A percentile compares a stretch with the other conserved stretches of the same genome.
These are phyloP conservation scores for Melipona quadrifasciata DNA, from an alignment of 1,140 invertebrate species.

Conservation along the genomic window DNA sequence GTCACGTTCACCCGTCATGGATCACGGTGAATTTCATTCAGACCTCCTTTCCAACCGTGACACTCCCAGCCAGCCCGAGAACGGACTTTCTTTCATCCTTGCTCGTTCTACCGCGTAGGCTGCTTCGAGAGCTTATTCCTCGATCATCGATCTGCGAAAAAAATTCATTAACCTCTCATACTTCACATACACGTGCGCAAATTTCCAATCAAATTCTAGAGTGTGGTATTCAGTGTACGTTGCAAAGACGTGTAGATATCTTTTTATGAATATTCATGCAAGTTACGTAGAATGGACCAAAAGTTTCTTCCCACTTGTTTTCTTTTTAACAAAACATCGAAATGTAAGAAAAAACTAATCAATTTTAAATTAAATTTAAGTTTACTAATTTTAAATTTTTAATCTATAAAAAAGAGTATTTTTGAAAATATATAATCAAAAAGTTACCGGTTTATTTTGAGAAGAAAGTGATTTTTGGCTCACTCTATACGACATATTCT, in stretches of 20 bases:
- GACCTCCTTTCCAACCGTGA: background rate
- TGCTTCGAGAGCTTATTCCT: background rate
- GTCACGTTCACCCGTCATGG: background rate
- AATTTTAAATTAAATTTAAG: no score
- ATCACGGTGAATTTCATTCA: slow-evolving; percentile 11
- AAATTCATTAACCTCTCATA: background rate
- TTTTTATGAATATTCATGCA: background rate
- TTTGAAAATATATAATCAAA: no score
- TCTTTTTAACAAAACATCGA: no score
- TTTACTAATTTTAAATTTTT: no score
- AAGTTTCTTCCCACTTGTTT: no score
- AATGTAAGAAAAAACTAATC: no score
- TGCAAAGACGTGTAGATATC: background rate
- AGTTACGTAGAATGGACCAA: no score
- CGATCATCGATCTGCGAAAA: background rate
- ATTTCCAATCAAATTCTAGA: background rate
- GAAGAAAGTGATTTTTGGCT: no score
- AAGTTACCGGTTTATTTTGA: no score
- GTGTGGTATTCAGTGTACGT: no score
- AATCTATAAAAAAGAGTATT: no score
- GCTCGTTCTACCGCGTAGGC: background rate
- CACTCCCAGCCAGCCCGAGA: background rate
- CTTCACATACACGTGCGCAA: background rate
- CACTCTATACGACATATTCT: background rate
- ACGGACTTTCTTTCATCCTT: background rate